Conservation (phyloP, 1,140 invertebrate species). For the Streblospio benedicti region DNA sequence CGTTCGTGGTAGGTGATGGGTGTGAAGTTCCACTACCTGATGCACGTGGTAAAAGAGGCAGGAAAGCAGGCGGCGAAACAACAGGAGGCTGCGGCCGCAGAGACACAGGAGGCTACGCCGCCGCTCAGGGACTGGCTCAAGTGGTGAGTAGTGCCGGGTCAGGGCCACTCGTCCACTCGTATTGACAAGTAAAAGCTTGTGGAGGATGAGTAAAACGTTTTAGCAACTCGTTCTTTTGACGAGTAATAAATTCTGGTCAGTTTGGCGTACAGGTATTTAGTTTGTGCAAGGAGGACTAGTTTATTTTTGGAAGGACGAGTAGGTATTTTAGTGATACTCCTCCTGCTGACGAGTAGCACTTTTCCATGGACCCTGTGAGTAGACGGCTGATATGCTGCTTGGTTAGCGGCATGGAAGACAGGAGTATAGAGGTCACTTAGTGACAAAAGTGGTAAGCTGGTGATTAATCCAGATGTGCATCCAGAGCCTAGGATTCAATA, state of each 20-base stretch:
- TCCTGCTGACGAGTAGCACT: no score
- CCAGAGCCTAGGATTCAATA: no score
- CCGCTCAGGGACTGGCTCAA: constrained; percentile 14
- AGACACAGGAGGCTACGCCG: no score
- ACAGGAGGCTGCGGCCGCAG: no score
- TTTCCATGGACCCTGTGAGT: no score
- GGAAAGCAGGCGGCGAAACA: constrained; percentile 1
- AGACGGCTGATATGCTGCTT: no score
- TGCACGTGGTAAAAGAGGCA: constrained; percentile 5
- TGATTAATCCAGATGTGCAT: no score
- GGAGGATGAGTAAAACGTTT: neutral
- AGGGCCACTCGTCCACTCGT: neutral
- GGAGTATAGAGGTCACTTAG: no score
- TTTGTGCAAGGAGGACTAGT: neutral
- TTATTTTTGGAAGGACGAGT: neutral
- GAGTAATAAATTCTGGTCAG: neutral
- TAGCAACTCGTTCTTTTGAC: neutral
- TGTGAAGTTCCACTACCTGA: constrained; percentile 17
- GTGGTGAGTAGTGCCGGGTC: neutral
- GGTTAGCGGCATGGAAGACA: no score
- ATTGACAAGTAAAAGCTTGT: neutral
- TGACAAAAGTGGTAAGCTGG: no score
- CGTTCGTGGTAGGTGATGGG: no score
- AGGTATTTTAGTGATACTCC: neutral
- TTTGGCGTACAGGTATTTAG: neutral